phyloP scores from a whole-genome alignment of 92 coral and sea anemone genomes.

The Zoanthus gigantus region DNA sequence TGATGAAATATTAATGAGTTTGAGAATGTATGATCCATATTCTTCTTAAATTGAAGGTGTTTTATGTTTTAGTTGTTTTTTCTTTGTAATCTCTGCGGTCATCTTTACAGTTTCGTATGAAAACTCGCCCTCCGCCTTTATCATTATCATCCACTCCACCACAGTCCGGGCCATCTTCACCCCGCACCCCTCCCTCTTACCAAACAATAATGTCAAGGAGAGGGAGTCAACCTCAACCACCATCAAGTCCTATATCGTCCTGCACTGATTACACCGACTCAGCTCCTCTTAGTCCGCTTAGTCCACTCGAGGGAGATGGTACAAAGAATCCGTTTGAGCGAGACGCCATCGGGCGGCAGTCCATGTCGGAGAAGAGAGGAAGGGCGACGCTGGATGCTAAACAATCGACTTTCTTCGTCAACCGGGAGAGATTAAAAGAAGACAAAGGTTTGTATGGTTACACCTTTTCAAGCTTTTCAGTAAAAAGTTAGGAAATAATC shows the following conservation, averaged over 20 bases:
- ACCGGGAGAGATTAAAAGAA: constrained; percentile 75
- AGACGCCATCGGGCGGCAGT: constrained; percentile 94
- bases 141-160: constrained; percentile 26
- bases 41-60: neutral
- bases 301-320: constrained; percentile 58
- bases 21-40: neutral
- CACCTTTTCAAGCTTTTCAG: neutral
- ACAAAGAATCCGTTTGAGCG: constrained; percentile 78
- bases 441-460: constrained; percentile 57
- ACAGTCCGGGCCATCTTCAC: constrained; percentile 35
- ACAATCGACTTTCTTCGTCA: constrained; percentile 81
- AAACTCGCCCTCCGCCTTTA: constrained; percentile 34
- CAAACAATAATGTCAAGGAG: constrained; percentile 31
- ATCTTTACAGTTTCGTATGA: constrained; percentile 30
- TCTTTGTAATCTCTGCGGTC: constrained; percentile 4
- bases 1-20: too few species aligned
- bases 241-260: constrained; percentile 22
- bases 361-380: constrained; percentile 97
- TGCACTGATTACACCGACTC: constrained; percentile 37
- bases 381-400: constrained; percentile 88
- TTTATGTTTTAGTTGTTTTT: neutral
- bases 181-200: constrained; percentile 41
- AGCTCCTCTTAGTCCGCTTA: constrained; percentile 66
- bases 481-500: neutral
- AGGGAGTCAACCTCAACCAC: constrained; percentile 27